Evolutionary conservation across 2,888 invertebrate species (phyloP), one percentile per base, ranked within the genome.

Genomic region (Cancer borealis): DNA sequence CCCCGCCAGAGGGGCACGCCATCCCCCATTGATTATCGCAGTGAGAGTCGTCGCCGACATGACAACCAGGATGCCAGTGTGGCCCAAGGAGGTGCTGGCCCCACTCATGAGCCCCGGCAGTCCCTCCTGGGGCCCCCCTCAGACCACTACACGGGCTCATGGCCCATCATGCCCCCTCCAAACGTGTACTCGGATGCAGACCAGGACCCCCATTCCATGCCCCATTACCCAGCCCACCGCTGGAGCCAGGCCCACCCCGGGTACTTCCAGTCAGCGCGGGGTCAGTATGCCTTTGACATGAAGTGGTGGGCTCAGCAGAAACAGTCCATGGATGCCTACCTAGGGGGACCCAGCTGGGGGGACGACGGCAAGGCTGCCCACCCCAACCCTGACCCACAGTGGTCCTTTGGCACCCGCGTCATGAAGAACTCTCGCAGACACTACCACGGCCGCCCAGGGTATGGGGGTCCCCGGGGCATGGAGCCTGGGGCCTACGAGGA

Each of bases 281-380:
- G 94, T 14, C 89, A 95, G 49, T 89, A 94, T 84, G 79, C 92
- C 39, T 93, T 94, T 92, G 92, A 94, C 47, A 88, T 94, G 92
- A 95, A 95, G 87, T 95, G 95, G 95, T 95, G 94, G 94, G 88
- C 90, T 26, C 93, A 94, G 66, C 95, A 95, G 91, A 95, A 95
- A 47, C 94, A 94, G 49, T 88, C 94, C 0, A 93, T 95, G 92
- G 94, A 92, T 88, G 90, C 94, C 0, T 95, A 95, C 49, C 66
- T 95, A 26, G 92, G 92, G 60, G 93, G 93, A 17, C 93, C 87
- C 46, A 92, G 92, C 45, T 95, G 95, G 94, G 66, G 91, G 39
- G 91, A 94, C 45, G 92, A 94, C 17, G 92, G 87, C 26, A 92
- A 94, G 39, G 88, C 8, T 66, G 26, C 90, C 46, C 94, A 92